These are phyloP conservation scores for Gonatopus flavifemur DNA, from an alignment of 1,140 invertebrate species.

Conservation along the genomic window DNA sequence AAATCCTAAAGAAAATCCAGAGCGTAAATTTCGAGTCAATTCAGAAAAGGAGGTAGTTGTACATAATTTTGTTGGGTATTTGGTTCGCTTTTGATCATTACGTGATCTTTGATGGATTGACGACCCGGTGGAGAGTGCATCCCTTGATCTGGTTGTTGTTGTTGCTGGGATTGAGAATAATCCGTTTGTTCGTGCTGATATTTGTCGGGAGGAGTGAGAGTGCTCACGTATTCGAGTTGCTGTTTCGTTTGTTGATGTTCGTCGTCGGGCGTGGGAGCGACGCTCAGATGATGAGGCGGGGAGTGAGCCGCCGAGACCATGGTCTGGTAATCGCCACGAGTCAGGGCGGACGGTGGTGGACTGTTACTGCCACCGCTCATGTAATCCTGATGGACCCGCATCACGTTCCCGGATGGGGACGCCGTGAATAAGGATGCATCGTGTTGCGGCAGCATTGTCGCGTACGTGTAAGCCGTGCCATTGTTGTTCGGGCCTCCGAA, in stretches of 20 bases:
- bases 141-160: slow-evolving; percentile 59
- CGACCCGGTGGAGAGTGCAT: slow-evolving; percentile 56
- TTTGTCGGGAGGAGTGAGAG: slow-evolving; percentile 55
- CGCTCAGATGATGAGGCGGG: slow-evolving; percentile 60
- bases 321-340: slow-evolving; percentile 65
- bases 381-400: slow-evolving; percentile 65
- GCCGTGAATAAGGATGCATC: slow-evolving; percentile 67
- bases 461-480: slow-evolving; percentile 61
- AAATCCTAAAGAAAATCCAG: slow-evolving; percentile 26
- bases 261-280: slow-evolving; percentile 57
- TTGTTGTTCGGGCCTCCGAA: slow-evolving; percentile 55
- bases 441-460: slow-evolving; percentile 69
- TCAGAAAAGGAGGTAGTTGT: slow-evolving; percentile 75
- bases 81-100: slow-evolving; percentile 64
- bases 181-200: slow-evolving; percentile 64
- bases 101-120: slow-evolving; percentile 61
- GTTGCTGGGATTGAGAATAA: slow-evolving; percentile 57
- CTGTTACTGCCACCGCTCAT: slow-evolving; percentile 61
- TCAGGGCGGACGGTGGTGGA: slow-evolving; percentile 56
- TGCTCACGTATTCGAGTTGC: slow-evolving; percentile 45
- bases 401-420: slow-evolving; percentile 46
- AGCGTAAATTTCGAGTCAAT: slow-evolving; percentile 61
- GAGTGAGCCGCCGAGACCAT: slow-evolving; percentile 70
- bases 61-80: slow-evolving; percentile 66
- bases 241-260: slow-evolving; percentile 53